Percentiles rank a stretch among this genome's conserved stretches.
These are phyloP conservation scores for Aplocera efformata DNA, from an alignment of 2,888 invertebrate genomes.

Conservation along the genomic window DNA sequence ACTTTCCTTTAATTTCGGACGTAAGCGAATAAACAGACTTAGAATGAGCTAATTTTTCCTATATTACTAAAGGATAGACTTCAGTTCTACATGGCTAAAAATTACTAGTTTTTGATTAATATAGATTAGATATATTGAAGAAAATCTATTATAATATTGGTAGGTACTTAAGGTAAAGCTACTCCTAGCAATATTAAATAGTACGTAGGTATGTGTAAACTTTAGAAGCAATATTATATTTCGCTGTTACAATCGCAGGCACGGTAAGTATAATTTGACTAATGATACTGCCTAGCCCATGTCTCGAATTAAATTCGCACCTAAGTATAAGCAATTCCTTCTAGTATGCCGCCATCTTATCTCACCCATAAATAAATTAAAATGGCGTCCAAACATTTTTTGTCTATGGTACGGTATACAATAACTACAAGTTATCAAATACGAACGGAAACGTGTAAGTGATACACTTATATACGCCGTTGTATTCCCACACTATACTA, in stretches of 20 bases:
- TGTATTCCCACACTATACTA: too few species aligned
- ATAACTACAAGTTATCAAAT: too few species aligned
- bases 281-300: constrained; percentile 2
- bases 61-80: too few species aligned
- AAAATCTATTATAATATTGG: constrained; percentile 7
- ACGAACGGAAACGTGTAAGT: too few species aligned
- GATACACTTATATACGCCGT: too few species aligned
- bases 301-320: constrained; percentile 18
- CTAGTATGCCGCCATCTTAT: background rate
- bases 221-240: constrained; percentile 4
- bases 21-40: too few species aligned
- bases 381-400: too few species aligned
- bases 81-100: constrained; percentile 19
- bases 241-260: background rate
- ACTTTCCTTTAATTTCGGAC: background rate
- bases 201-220: background rate
- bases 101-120: constrained; percentile 3
- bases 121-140: constrained; percentile 6
- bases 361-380: too few species aligned
- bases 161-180: constrained; percentile 5
- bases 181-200: background rate
- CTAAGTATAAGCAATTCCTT: constrained; percentile 15
- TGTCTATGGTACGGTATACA: too few species aligned
- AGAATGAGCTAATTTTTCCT: too few species aligned
- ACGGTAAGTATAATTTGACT: background rate